Conservation (phyloP, 1,140 invertebrate species). For the Polypedilum vanderplanki region DNA sequence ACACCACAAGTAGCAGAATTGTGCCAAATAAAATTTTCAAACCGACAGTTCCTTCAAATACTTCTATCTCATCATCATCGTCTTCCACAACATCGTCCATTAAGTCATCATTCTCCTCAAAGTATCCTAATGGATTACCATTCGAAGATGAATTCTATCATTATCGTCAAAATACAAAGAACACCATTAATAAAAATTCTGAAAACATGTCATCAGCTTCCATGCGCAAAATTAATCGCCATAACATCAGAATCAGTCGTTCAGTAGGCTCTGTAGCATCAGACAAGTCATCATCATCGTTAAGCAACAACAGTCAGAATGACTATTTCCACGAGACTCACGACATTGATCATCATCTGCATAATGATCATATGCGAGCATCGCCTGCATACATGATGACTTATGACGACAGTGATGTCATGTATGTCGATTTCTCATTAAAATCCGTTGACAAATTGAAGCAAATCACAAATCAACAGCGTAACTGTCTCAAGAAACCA, state of each 20-base stretch:
- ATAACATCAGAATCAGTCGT: not conserved
- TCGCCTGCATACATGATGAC: not conserved
- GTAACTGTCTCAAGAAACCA: conserved; percentile 2
- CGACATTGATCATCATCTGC: conserved; percentile 32
- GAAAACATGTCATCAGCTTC: not conserved
- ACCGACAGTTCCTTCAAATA: not conserved
- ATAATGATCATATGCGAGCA: not conserved
- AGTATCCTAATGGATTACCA: conserved; percentile 42
- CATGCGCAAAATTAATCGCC: not conserved
- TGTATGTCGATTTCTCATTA: conserved; percentile 41
- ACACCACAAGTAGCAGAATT: conserved; percentile 32
- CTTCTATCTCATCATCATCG: not conserved
- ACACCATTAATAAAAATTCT: conserved; percentile 31
- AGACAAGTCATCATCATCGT: conserved; percentile 32
- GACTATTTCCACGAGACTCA: not conserved
- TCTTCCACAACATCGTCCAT: conserved; percentile 31
- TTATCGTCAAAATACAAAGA: conserved; percentile 32
- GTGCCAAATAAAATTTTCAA: conserved; percentile 8
- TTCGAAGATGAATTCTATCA: conserved; percentile 44
- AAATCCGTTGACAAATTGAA: conserved; percentile 36
- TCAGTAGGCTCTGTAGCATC: not conserved
- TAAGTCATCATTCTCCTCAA: conserved; percentile 39
- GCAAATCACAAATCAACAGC: not conserved
- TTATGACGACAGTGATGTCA: not conserved
- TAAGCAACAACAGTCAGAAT: conserved; percentile 27